Evolutionary conservation across 2,888 invertebrate species (phyloP), one percentile per base, ranked within the genome.

Genomic region (Cotesia congregata): DNA sequence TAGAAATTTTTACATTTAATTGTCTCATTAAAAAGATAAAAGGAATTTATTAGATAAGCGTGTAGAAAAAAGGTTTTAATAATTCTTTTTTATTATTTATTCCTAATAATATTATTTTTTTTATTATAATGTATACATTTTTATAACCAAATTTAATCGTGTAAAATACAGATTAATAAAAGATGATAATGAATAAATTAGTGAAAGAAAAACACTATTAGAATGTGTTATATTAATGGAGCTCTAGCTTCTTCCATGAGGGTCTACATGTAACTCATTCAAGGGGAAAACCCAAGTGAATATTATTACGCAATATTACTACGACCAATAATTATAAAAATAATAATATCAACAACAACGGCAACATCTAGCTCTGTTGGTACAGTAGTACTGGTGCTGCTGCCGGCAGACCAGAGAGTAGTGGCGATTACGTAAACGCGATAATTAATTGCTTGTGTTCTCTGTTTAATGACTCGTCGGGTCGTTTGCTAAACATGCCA

Each of bases 391-490:
- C 17, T 30, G 65, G 20, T 12, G 65, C 65, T 15, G 62, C 15
- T 17, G 65, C 65, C 62, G 62, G 15, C 50, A 50, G 50, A 50
- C 50, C 50, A 50, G 50, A 68, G 30, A 15, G 6, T 64, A 50
- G 50, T 41, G 60, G 62, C 50, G 68, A 76, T 76, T 86, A 87
- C 85, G 87, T 83, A 86, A 87, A 86, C 84, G 84, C 83, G 84
- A 87, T 86, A 87, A 87, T 87, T 87, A 87, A 86, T 87, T 86
- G 85, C 84, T 82, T 82, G 83, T 84, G 82, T 85, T 86, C 82
- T 83, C 83, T 83, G 85, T 85, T 86, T 84, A 85, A 87, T 86
- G 86, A 84, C 83, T 86, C 83, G 84, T 84, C 83, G 82, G 82
- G 82, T 82, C 83, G 83, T 82, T 83, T 83, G 84, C 84, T 84